Evolutionary conservation across 2,797 vertebrate genomes (phyloP), one percentile per base, ranked within the genome.

Genomic region (Kryptolebias ocellatus): DNA sequence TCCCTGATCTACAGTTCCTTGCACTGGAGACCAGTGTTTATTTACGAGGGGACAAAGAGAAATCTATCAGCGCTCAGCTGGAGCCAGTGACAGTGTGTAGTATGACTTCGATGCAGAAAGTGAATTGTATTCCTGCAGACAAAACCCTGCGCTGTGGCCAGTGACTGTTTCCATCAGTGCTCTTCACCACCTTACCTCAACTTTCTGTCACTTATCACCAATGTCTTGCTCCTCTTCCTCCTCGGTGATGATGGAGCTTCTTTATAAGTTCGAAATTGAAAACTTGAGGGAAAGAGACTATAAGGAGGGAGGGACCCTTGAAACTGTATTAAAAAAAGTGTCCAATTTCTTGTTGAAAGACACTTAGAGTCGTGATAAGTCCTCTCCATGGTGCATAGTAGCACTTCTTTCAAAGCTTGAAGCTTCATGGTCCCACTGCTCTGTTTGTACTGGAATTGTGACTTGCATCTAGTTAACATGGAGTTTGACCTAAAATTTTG

Each of bases 361-460:
- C 74, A 62, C 53, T 49, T 76, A 83, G 74, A 74, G 56, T 68
- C 46, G 52, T 89, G 89, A 90, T 91, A 79, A 90, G 88, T 90
- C 75, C 67, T 74, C 76, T 83, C 79, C 14, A 52, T 34, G 47
- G 74, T 77, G 77, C 78, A 77, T 71, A 78, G 80, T 72, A 76
- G 84, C 86, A 83, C 82, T 91, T 90, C 84, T 90, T 86, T 91
- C 85, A 91, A 90, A 79, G 90, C 88, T 90, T 92, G 93, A 91
- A 89, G 86, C 83, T 90, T 91, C 83, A 93, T 92, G 86, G 87
- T 81, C 83, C 80, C 80, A 59, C 51, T 55, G 86, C 80, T 49
- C 31, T 59, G 63, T 76, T 77, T 85, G 72, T 70, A 59, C 76
- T 74, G 71, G 76, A 76, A 81, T 77, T 54, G 74, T 67, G 73